These are phyloP conservation scores for Cranoglanis bouderius DNA, from an alignment of 2,113 vertebrate species.

Conservation along the genomic window DNA sequence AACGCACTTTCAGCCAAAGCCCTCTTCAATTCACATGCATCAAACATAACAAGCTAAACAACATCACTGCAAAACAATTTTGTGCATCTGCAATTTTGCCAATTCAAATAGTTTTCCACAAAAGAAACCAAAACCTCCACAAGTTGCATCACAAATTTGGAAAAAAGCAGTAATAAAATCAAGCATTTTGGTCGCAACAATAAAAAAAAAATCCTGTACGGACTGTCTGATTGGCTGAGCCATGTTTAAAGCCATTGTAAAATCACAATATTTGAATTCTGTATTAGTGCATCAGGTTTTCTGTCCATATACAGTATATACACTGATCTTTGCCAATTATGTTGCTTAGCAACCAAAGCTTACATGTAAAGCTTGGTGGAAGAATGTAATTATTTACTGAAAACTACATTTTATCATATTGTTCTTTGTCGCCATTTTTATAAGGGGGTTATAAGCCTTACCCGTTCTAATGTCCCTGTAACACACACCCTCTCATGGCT, in stretches of 20 bases:
- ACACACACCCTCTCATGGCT: background rate
- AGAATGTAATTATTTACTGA: background rate
- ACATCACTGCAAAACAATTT: too few relatives aligned
- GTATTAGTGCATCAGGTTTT: background rate
- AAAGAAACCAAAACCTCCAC: too few relatives aligned
- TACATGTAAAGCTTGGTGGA: background rate
- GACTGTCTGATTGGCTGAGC: background rate
- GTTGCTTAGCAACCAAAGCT: background rate
- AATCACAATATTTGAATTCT: background rate
- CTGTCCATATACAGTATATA: background rate
- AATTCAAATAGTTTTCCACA: too few relatives aligned
- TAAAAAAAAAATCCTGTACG: too few relatives aligned
- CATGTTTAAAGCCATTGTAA: background rate
- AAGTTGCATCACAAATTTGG: too few relatives aligned
- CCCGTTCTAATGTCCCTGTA: background rate
- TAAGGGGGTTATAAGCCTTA: background rate
- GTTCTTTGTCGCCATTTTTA: background rate
- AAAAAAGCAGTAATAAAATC: too few relatives aligned
- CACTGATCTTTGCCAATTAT: background rate
- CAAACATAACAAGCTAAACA: too few relatives aligned
- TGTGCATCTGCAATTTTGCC: too few relatives aligned
- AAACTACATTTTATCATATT: background rate
- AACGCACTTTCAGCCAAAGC: too few relatives aligned
- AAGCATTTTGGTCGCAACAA: too few relatives aligned
- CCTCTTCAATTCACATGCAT: too few relatives aligned